Conservation (phyloP, 2,797 vertebrate species). For the Chelmon rostratus region DNA sequence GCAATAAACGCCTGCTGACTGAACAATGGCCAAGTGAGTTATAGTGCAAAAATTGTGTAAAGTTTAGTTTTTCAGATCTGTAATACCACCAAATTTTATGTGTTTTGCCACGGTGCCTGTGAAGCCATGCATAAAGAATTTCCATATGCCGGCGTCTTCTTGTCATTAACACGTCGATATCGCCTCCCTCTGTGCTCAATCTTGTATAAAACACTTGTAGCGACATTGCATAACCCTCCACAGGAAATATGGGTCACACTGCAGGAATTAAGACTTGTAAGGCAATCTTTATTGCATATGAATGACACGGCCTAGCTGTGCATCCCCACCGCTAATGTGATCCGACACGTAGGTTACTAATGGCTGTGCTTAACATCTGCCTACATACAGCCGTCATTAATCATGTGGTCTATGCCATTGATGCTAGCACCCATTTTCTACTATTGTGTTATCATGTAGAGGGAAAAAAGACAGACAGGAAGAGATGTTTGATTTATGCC, state of each 20-base stretch:
- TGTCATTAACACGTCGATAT: slow-evolving; percentile 1
- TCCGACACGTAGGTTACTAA: slow-evolving; percentile 31
- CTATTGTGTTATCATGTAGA: slow-evolving; percentile 12
- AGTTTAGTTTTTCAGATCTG: too few species aligned
- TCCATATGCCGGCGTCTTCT: background rate
- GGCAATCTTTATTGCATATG: slow-evolving; percentile 72
- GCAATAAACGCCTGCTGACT: background rate
- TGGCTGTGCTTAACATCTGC: slow-evolving; percentile 30
- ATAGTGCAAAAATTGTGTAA: background rate
- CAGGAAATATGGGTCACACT: slow-evolving; percentile 53
- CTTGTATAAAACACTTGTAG: slow-evolving; percentile 8
- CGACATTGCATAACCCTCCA: slow-evolving; percentile 17
- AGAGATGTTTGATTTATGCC: slow-evolving; percentile 26
- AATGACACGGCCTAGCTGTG: slow-evolving; percentile 44
- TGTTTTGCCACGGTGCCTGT: background rate
- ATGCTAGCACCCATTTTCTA: slow-evolving; percentile 19
- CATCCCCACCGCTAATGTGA: slow-evolving; percentile 32
- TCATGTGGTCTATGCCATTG: background rate
- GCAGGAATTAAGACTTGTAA: slow-evolving; percentile 53
- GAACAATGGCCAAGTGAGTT: background rate
- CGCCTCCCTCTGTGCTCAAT: slow-evolving; percentile 21
- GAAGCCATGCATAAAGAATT: background rate
- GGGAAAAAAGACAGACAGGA: background rate
- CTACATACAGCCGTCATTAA: background rate
- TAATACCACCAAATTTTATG: background rate